Evolutionary conservation across 2,113 vertebrate genomes (phyloP), one percentile per base, ranked within the genome.

Genomic region (Apteryx owenii): DNA sequence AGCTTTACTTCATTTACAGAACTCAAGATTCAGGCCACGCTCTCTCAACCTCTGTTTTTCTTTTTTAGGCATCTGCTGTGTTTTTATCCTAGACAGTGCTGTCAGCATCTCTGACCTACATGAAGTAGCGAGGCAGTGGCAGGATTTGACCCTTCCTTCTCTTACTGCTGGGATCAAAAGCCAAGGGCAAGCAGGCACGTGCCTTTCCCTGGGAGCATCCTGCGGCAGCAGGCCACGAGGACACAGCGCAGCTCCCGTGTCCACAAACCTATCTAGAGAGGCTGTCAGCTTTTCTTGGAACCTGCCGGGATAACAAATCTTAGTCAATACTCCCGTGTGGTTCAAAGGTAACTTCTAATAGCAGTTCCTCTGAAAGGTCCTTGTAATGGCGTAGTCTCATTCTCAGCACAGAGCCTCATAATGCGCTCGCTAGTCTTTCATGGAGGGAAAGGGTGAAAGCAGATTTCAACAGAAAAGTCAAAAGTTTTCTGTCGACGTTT

Each of bases 81-180:
- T 40, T 73, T 73, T 54, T 40, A 31, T 14, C 36, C 22, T 36
- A 25, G 36, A 26, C 38, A 42, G 33, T 8, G 19, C 14, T 1
- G 3, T 46, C 4, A 2, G 8, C 0, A 0, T 28, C 36, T 91
- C 65, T 22, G 33, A 28, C 7, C 0, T 0, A 9, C 0, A 0
- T 50, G 54, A 78, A 44, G 33, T 3, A 60, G 9, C 60, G 44
- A 68, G 48, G 44, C 15, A 3, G 2, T 12, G 46, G 33, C 79
- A 68, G 23, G 17, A 33, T 31, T 88, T 9, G 33, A 22, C 15
- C 8, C 8, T 16, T 62, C 26, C 68, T 73, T 66, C 3, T 0
- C 7, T 66, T 33, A 6, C 20, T 82, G 15, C 75, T 69, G 70
- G 36, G 42, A 33, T 17, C 7, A 4, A 12, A 69, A 68, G 58